These are phyloP conservation scores for Psittacula derbiana DNA, from an alignment of 2,797 vertebrate species.

Conservation along the genomic window DNA sequence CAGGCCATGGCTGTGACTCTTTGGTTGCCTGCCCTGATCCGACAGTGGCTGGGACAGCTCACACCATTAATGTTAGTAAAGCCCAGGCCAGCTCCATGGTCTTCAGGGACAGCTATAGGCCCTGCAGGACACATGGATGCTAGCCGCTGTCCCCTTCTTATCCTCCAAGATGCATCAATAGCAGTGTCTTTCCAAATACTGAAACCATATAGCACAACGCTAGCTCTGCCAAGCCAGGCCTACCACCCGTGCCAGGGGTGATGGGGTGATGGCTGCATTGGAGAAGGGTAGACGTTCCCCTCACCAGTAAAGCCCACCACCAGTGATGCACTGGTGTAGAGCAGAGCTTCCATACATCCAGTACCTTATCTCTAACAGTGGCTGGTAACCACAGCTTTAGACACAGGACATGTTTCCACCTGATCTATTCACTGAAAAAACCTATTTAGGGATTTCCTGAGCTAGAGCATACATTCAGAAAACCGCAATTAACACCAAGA, in stretches of 20 bases:
- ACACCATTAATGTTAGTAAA: accelerated
- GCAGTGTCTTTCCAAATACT: neutral
- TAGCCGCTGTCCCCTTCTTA: neutral
- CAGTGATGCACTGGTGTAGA: neutral
- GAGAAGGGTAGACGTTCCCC: neutral
- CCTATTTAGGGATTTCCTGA: conserved; percentile 30
- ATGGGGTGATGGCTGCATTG: accelerated
- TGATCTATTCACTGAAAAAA: neutral
- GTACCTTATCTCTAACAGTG: neutral
- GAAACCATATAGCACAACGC: accelerated
- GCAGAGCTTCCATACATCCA: accelerated
- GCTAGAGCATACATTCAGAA: neutral
- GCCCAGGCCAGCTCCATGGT: neutral
- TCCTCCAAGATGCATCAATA: neutral
- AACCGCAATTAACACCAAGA: conserved; percentile 40
- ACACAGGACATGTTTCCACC: neutral
- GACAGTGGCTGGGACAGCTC: neutral
- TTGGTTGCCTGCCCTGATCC: neutral
- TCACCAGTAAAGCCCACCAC: neutral
- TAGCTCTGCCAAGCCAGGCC: neutral
- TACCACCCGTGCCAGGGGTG: accelerated
- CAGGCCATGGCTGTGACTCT: neutral
- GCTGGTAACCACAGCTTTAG: neutral
- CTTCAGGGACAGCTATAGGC: neutral
- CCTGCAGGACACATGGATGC: neutral